Evolutionary conservation across 1,140 invertebrate species (phyloP).

Genomic region (Zaprionus vittiger): DNA sequence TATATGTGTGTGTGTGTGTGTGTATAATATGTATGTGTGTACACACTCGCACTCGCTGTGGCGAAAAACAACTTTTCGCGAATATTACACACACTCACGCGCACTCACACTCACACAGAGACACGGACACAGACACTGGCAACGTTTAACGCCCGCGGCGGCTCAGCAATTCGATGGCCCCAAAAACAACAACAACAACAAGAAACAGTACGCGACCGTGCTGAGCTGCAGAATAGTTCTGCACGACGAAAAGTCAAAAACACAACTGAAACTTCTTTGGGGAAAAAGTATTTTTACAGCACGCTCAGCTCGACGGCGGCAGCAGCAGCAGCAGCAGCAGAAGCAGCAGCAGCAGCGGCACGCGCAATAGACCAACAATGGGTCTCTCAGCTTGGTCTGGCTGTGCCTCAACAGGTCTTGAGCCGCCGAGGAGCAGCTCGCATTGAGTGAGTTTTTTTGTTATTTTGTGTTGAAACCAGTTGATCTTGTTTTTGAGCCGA

Average conservation of each 20-base stretch:
- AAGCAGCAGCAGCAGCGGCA: constrained; percentile 28
- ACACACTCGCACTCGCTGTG: constrained; percentile 17
- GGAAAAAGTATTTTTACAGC: constrained; percentile 80
- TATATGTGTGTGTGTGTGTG: constrained; percentile 8
- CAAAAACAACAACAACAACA: neutral
- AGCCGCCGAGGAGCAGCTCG: constrained; percentile 10
- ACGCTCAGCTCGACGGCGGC: constrained; percentile 15
- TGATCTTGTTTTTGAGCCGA: constrained; percentile 74
- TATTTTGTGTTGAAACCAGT: constrained; percentile 61
- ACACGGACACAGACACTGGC: constrained; percentile 14
- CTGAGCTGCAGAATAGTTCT: constrained; percentile 67
- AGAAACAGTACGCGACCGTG: constrained; percentile 15
- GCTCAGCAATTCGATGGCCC: constrained; percentile 14
- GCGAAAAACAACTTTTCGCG: constrained; percentile 77
- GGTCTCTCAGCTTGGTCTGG: constrained; percentile 17
- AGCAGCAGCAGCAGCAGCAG: too few species aligned
- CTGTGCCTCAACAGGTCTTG: constrained; percentile 56
- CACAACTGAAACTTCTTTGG: constrained; percentile 80
- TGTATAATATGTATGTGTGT: constrained; percentile 12
- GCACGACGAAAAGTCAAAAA: constrained; percentile 80
- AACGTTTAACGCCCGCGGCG: constrained; percentile 44
- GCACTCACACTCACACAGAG: constrained; percentile 15
- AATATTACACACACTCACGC: constrained; percentile 52
- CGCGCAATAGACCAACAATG: constrained; percentile 76
- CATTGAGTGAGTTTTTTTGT: constrained; percentile 66